These are phyloP conservation scores for Rhinoderma darwinii DNA, from an alignment of 2,113 vertebrate species.

Conservation along the genomic window DNA sequence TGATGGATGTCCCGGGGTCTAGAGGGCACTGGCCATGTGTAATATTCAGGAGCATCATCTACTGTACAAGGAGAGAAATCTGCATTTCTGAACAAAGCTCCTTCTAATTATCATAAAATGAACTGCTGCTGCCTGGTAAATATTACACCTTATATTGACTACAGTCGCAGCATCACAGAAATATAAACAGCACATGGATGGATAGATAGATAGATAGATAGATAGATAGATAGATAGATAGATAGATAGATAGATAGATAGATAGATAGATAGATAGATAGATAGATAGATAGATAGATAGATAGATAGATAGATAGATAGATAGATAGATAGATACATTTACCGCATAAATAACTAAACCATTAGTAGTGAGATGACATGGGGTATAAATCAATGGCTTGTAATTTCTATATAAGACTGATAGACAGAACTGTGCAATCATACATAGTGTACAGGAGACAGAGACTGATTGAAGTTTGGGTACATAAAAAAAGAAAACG, in stretches of 20 bases:
- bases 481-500: not conserved
- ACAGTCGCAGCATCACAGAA: not conserved
- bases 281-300: not conserved
- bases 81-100: not conserved
- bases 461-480: not conserved
- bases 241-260: not conserved
- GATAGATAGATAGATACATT: slow-evolving; percentile 3
- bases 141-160: not conserved
- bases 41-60: not conserved
- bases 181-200: not conserved
- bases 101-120: not conserved
- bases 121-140: not conserved
- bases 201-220: slow-evolving; percentile 15
- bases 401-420: not conserved
- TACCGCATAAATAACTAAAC: not conserved
- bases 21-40: slow-evolving; percentile 14
- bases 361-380: not conserved
- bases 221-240: slow-evolving; percentile 22
- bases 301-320: not conserved
- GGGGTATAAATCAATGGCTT: not conserved
- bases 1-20: slow-evolving; percentile 19
- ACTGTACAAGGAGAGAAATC: not conserved
- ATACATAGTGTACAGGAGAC: not conserved
- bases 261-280: not conserved
- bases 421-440: not conserved